Percentiles rank a stretch among this genome's conserved stretches.
phyloP scores from a whole-genome alignment of 2,113 vertebrate genomes.

The Piprites chloris region DNA sequence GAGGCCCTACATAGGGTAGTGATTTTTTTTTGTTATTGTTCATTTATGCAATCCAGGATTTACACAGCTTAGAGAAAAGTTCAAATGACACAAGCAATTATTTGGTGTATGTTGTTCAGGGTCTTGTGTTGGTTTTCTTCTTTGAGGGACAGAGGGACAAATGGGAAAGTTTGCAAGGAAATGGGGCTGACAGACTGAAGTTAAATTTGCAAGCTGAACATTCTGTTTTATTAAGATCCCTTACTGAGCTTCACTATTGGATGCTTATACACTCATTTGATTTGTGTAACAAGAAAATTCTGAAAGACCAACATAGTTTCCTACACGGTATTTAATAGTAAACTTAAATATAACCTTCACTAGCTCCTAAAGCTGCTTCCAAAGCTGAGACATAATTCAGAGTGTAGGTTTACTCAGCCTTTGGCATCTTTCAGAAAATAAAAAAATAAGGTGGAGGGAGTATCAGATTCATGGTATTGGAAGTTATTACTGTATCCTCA shows the following conservation, averaged over 20 bases:
- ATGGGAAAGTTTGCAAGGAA: neutral
- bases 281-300: neutral
- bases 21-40: neutral
- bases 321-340: neutral
- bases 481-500: neutral
- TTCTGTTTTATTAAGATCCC: neutral
- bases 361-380: neutral
- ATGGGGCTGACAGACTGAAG: neutral
- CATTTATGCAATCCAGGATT: neutral
- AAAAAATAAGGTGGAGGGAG: neutral
- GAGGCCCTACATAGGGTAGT: neutral
- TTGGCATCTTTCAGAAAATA: neutral
- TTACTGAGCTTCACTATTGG: neutral
- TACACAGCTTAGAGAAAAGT: neutral
- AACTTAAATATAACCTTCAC: neutral
- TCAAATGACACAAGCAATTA: neutral
- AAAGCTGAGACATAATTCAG: constrained; percentile 13
- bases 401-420: neutral
- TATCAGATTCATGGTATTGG: neutral
- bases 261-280: neutral
- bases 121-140: neutral
- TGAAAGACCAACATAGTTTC: neutral
- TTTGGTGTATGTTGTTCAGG: rapidly evolving
- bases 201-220: neutral
- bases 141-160: neutral